phyloP scores from a whole-genome alignment of 2,797 vertebrate species.

The Phoeniculus purpureus region DNA sequence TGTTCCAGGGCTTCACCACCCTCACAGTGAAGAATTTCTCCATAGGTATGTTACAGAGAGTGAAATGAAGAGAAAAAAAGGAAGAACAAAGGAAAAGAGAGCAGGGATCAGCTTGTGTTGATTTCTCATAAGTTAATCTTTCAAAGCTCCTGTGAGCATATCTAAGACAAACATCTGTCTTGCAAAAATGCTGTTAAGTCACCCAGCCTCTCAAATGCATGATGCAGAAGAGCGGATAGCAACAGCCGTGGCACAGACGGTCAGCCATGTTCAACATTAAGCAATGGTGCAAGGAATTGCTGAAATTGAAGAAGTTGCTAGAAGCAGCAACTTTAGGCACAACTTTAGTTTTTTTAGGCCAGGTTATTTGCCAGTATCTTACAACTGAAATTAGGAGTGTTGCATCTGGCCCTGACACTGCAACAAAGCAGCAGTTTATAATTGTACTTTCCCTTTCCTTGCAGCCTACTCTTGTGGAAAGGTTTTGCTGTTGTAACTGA shows the following conservation, averaged over 20 bases:
- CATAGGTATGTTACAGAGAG: not conserved
- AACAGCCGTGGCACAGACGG: not conserved
- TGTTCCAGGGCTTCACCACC: too few relatives aligned
- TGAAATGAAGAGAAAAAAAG: not conserved
- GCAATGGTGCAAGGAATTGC: not conserved
- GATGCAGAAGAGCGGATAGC: not conserved
- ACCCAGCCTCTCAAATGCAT: not conserved
- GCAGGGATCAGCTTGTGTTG: not conserved
- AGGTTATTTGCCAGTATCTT: not conserved
- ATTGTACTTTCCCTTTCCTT: constrained; percentile 27
- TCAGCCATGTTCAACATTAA: not conserved
- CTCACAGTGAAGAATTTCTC: not conserved
- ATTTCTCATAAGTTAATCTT: not conserved
- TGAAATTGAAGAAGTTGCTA: not conserved
- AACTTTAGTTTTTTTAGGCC: not conserved
- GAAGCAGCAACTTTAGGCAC: not conserved
- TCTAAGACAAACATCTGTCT: not conserved
- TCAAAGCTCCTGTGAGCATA: not conserved
- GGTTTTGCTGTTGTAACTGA: not conserved
- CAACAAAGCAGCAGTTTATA: not conserved
- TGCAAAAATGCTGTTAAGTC: not conserved
- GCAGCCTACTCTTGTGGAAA: not conserved
- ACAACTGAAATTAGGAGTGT: not conserved
- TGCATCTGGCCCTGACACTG: not conserved
- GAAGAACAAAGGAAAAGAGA: not conserved